Conservation (phyloP, 2,113 vertebrate genomes). For the Chionis minor region DNA sequence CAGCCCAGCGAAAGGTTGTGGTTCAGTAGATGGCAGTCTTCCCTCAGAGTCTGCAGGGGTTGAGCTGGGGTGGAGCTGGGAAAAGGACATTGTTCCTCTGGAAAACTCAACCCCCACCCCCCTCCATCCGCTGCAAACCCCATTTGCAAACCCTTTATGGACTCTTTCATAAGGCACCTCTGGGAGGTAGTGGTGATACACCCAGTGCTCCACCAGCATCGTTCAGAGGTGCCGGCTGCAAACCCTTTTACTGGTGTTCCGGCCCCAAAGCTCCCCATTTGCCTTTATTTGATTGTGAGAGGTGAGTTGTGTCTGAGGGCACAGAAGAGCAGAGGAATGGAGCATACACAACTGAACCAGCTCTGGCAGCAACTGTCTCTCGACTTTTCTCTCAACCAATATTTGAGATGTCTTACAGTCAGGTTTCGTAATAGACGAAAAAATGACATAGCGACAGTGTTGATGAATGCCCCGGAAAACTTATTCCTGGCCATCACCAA, state of each 20-base stretch:
- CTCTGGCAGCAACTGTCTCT: not conserved
- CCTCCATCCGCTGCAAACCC: not conserved
- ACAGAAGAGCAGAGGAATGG: not conserved
- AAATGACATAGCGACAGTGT: not conserved
- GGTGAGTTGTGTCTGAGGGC: not conserved
- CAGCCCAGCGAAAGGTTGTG: not conserved
- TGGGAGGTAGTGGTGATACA: not conserved
- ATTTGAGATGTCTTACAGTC: not conserved
- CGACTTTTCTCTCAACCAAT: not conserved
- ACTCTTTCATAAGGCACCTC: not conserved
- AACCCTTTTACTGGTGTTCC: not conserved
- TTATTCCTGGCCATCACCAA: not conserved
- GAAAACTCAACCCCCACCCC: not conserved
- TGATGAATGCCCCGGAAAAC: not conserved
- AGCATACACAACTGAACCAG: not conserved
- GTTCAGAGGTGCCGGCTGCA: not conserved
- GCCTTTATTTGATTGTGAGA: not conserved
- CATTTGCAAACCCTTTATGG: not conserved
- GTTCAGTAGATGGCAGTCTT: conserved; percentile 61
- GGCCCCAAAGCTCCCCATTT: not conserved
- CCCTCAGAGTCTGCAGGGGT: not conserved
- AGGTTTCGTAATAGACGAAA: not conserved
- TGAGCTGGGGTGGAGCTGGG: not conserved
- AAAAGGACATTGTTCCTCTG: not conserved
- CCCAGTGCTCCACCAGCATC: not conserved